Conservation (phyloP, 2,113 vertebrate species). For the Lagopus leucura region DNA sequence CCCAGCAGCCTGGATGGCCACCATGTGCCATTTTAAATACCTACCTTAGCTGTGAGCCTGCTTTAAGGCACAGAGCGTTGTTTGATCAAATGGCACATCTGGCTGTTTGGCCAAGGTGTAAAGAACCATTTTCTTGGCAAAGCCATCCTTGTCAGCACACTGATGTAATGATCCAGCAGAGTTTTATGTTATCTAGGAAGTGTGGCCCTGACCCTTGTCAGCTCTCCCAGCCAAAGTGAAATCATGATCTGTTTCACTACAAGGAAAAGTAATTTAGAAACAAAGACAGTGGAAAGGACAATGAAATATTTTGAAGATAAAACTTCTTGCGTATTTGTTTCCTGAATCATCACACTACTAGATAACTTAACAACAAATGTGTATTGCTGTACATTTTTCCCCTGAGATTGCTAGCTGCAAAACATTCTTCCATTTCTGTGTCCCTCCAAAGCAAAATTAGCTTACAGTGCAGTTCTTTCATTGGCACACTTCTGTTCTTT, state of each 20-base stretch:
- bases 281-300: not conserved
- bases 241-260: not conserved
- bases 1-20: not conserved
- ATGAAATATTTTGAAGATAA: not conserved
- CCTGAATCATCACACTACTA: not conserved
- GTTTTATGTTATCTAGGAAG: not conserved
- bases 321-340: not conserved
- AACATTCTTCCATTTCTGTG: not conserved
- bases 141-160: not conserved
- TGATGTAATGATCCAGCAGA: not conserved
- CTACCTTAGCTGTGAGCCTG: not conserved
- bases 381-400: not conserved
- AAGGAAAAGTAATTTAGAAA: not conserved
- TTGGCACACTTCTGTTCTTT: not conserved
- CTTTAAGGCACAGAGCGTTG: not conserved
- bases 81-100: not conserved
- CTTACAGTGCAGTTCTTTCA: not conserved
- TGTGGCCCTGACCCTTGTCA: not conserved
- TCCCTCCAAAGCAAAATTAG: not conserved
- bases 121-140: not conserved
- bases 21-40: not conserved
- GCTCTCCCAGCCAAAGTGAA: not conserved
- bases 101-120: not conserved
- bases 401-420: not conserved
- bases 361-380: not conserved